Conservation (phyloP, 1,140 invertebrate genomes). For the Drosophila teissieri region DNA sequence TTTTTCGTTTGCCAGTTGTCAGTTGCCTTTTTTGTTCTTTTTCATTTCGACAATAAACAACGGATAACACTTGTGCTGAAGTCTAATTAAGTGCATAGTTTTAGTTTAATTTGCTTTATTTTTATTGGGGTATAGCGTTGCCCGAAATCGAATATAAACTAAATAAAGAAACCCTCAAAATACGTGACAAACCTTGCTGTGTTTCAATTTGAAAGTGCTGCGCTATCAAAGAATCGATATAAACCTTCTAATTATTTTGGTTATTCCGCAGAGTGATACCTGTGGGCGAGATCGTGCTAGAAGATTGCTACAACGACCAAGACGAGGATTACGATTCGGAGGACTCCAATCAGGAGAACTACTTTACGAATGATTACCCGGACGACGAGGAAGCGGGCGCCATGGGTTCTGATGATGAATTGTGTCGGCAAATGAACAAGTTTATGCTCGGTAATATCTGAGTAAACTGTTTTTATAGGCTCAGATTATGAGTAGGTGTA, state of each 20-base stretch:
- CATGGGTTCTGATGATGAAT: slow-evolving; percentile 71
- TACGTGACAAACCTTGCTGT: slow-evolving; percentile 28
- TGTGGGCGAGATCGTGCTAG: slow-evolving; percentile 66
- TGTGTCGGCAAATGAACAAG: slow-evolving; percentile 66
- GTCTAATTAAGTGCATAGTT: slow-evolving; percentile 60
- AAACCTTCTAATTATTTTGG: background rate
- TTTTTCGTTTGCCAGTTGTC: slow-evolving; percentile 38
- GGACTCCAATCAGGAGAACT: slow-evolving; percentile 86
- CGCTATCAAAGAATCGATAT: background rate
- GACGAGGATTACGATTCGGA: slow-evolving; percentile 83
- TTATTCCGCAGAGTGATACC: slow-evolving; percentile 61
- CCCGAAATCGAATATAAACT: slow-evolving; percentile 35
- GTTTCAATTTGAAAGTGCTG: slow-evolving; percentile 51
- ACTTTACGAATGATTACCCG: slow-evolving; percentile 86
- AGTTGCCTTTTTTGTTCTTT: slow-evolving; percentile 35
- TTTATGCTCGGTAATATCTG: slow-evolving; percentile 66
- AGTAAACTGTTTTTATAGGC: background rate
- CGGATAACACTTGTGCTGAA: slow-evolving; percentile 44
- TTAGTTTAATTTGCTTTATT: slow-evolving; percentile 23
- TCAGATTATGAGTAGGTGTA: background rate
- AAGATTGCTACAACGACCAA: slow-evolving; percentile 67
- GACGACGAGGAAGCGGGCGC: slow-evolving; percentile 84
- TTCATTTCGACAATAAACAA: slow-evolving; percentile 48
- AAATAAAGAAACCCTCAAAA: slow-evolving; percentile 58
- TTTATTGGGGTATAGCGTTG: slow-evolving; percentile 34